A percentile compares a stretch with the other conserved stretches of the same genome.
Conservation (phyloP, 2,797 vertebrate species). For the Gastrophryne carolinensis region DNA sequence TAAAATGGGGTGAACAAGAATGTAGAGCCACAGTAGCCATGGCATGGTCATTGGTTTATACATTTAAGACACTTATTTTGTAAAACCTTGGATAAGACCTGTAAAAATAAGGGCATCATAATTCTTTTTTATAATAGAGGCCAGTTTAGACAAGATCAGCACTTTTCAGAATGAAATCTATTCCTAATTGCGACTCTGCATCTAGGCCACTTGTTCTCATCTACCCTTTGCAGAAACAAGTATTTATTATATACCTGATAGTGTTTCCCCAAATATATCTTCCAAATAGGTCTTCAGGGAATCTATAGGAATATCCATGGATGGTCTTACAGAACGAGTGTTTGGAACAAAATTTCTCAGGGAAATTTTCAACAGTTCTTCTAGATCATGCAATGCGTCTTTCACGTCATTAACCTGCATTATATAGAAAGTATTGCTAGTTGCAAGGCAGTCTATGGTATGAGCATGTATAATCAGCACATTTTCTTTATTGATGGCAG, state of each 20-base stretch:
- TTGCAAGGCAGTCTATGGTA: background rate
- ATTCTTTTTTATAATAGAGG: no score
- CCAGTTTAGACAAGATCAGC: no score
- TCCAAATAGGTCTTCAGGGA: constrained; percentile 70
- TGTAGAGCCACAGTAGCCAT: no score
- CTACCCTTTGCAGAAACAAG: background rate
- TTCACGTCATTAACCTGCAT: constrained; percentile 67
- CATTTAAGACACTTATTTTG: no score
- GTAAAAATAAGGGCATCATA: no score
- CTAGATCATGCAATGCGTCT: constrained; percentile 69
- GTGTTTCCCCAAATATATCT: constrained; percentile 56
- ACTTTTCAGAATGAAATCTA: no score
- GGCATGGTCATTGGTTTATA: no score
- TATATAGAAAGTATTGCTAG: background rate
- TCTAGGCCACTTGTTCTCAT: no score
- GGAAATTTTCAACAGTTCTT: constrained; percentile 68
- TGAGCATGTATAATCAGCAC: no score
- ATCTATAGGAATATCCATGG: constrained; percentile 66
- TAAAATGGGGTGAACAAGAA: no score
- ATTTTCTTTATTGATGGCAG: no score
- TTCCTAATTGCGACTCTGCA: background rate
- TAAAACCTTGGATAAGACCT: no score
- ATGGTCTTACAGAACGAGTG: constrained; percentile 60
- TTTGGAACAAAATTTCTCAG: constrained; percentile 61
- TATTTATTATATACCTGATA: constrained; percentile 66